Conservation (phyloP, 2,888 invertebrate species). For the Ypsolopha sequella region DNA sequence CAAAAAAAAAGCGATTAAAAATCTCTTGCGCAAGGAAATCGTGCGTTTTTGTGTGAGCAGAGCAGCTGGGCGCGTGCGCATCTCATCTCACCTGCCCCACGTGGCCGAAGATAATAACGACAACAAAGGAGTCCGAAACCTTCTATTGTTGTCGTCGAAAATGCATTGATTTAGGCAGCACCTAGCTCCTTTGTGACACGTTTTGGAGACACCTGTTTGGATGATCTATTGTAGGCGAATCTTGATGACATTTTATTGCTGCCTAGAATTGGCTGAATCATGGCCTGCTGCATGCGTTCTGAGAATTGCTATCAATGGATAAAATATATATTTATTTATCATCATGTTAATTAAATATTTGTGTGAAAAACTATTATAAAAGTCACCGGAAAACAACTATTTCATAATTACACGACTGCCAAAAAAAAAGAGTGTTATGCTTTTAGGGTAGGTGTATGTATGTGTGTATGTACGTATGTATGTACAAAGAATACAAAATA, state of each 20-base stretch:
- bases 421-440: too few relatives aligned
- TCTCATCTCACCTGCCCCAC: conserved; percentile 54
- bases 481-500: too few relatives aligned
- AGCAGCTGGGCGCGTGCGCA: conserved; percentile 64
- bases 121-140: conserved; percentile 43
- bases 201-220: conserved; percentile 26
- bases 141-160: conserved; percentile 35
- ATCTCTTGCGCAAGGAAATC: conserved; percentile 60
- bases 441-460: too few relatives aligned
- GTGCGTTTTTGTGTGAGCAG: conserved; percentile 30
- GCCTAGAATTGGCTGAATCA: neutral
- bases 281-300: neutral
- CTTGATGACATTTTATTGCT: conserved; percentile 3
- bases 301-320: neutral
- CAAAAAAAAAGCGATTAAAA: conserved; percentile 54
- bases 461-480: too few relatives aligned
- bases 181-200: conserved; percentile 10
- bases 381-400: too few relatives aligned
- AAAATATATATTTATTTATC: too few relatives aligned
- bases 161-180: conserved; percentile 51
- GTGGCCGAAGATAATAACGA: conserved; percentile 52
- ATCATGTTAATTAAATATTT: too few relatives aligned
- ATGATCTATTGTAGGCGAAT: conserved; percentile 12
- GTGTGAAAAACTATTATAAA: too few relatives aligned
- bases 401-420: too few relatives aligned